phyloP scores from a whole-genome alignment of 2,888 invertebrate genomes.

The Cylindroiulus punctatus region DNA sequence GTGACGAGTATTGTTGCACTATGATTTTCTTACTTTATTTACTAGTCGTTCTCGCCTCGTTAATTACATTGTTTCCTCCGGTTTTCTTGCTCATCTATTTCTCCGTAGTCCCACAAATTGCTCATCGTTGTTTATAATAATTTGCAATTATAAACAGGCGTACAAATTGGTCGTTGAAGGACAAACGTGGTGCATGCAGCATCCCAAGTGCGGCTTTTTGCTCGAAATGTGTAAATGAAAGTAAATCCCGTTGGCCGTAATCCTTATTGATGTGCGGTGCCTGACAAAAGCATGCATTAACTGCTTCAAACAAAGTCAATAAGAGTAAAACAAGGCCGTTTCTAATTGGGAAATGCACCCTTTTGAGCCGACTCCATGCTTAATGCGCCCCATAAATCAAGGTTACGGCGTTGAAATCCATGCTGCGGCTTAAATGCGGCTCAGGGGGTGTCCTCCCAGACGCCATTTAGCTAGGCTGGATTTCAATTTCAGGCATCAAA shows the following conservation, averaged over 20 bases:
- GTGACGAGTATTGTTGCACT: no score
- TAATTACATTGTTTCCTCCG: background rate
- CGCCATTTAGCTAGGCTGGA: constrained; percentile 10
- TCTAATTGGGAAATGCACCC: constrained; percentile 19
- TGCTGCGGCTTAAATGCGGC: constrained; percentile 26
- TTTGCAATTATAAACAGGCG: constrained; percentile 4
- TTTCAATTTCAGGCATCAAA: constrained; percentile 32
- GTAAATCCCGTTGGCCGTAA: constrained; percentile 20
- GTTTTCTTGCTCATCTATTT: no score
- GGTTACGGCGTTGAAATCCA: constrained; percentile 26
- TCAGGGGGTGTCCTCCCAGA: constrained; percentile 19
- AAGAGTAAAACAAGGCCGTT: constrained; percentile 32
- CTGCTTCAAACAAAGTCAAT: constrained; percentile 17
- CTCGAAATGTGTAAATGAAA: constrained; percentile 20
- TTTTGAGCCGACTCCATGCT: constrained; percentile 12
- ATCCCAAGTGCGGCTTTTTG: background rate
- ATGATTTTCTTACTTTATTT: no score
- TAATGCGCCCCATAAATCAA: background rate
- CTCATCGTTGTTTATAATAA: background rate
- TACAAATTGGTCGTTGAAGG: background rate
- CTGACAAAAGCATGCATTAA: constrained; percentile 8
- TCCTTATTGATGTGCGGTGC: constrained; percentile 19
- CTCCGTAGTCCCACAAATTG: no score
- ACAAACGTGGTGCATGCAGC: background rate
- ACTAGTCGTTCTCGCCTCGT: no score